Evolutionary conservation across 2,888 invertebrate species (phyloP).

Genomic region (Schizaphis graminum): DNA sequence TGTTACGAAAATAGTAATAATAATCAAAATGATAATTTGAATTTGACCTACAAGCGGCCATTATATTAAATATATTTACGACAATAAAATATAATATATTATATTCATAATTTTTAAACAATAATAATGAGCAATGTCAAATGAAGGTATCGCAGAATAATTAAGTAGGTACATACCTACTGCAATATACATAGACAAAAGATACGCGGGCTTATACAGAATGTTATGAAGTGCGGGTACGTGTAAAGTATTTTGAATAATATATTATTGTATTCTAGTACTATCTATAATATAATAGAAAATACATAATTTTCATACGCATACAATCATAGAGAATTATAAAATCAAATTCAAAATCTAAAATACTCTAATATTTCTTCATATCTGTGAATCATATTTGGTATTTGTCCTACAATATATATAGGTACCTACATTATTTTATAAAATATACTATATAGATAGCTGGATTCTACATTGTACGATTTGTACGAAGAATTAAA

Average conservation of each 20-base stretch:
- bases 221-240: background rate
- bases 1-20: slow-evolving; percentile 38
- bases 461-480: too few relatives aligned
- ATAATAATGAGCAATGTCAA: slow-evolving; percentile 16
- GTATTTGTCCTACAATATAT: background rate
- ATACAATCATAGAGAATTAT: background rate
- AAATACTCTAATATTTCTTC: background rate
- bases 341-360: background rate
- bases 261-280: background rate
- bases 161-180: background rate
- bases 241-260: background rate
- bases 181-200: background rate
- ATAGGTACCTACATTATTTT: background rate
- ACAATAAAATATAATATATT: slow-evolving; percentile 27
- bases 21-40: slow-evolving; percentile 24
- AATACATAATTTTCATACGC: background rate
- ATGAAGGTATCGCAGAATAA: background rate
- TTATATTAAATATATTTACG: background rate
- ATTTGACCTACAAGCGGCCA: slow-evolving; percentile 39
- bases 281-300: background rate
- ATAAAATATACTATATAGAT: too few relatives aligned
- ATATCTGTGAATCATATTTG: background rate
- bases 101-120: background rate
- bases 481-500: too few relatives aligned
- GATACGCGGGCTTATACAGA: background rate